Percentiles rank a stretch among this genome's conserved stretches.
Evolutionary conservation across 2,888 invertebrate species (phyloP).

Genomic region (Coenonympha arcania): DNA sequence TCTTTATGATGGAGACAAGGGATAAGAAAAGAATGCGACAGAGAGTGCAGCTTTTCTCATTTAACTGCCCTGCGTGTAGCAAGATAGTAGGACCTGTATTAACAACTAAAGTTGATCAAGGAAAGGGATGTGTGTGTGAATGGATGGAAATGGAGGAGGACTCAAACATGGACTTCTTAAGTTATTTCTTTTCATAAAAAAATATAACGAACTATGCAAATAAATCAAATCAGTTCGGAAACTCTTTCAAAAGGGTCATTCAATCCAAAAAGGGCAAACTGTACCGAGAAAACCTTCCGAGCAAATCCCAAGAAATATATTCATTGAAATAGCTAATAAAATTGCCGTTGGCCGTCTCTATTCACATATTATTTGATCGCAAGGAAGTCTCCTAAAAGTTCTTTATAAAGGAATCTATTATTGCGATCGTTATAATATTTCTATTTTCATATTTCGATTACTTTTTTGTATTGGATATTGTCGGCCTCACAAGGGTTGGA

Average conservation of each 20-base stretch:
- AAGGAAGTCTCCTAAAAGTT: constrained; percentile 14
- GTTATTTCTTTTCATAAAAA: too few species aligned
- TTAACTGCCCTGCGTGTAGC: too few species aligned
- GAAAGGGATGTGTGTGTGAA: too few species aligned
- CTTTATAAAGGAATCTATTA: constrained; percentile 19
- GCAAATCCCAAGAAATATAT: constrained; percentile 25
- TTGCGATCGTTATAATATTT: constrained; percentile 13
- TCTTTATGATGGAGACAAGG: too few species aligned
- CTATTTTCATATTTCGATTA: not conserved
- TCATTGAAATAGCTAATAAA: constrained; percentile 31
- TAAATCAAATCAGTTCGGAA: constrained; percentile 4
- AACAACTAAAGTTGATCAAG: too few species aligned
- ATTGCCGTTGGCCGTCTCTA: constrained; percentile 22
- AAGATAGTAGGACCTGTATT: too few species aligned
- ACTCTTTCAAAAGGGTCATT: constrained; percentile 2
- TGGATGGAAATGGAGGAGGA: too few species aligned
- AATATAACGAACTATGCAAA: constrained; percentile 1
- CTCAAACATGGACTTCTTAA: too few species aligned
- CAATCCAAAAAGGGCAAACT: constrained; percentile 7
- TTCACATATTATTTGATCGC: constrained; percentile 23
- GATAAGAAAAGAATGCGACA: too few species aligned
- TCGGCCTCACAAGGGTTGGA: not conserved
- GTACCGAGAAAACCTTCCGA: not conserved
- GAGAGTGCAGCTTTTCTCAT: too few species aligned
- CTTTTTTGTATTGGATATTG: constrained; percentile 12